Evolutionary conservation across 1,140 invertebrate species (phyloP).

Genomic region (Drosophila funebris): DNA sequence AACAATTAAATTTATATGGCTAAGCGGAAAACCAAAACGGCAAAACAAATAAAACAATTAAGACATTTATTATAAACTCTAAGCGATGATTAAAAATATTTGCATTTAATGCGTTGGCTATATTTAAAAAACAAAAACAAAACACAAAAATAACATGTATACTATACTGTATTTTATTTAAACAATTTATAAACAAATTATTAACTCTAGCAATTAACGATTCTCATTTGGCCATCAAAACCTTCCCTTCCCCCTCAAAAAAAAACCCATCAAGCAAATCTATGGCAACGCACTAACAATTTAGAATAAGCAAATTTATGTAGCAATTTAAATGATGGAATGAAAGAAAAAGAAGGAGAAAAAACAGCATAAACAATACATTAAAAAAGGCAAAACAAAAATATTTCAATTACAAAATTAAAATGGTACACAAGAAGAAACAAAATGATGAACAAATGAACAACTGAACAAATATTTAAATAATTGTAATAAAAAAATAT

Average conservation of each 20-base stretch:
- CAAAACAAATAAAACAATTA: conserved; percentile 26
- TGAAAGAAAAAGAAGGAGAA: conserved; percentile 25
- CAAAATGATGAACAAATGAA: conserved; percentile 39
- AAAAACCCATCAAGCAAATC: too few species aligned
- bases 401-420: conserved; percentile 74
- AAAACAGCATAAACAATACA: conserved; percentile 28
- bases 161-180: conserved; percentile 72
- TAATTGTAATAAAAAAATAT: conserved; percentile 78
- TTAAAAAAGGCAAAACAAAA: conserved; percentile 45
- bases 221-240: conserved; percentile 45
- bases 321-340: conserved; percentile 65
- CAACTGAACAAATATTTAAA: conserved; percentile 77
- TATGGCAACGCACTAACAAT: conserved; percentile 62
- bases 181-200: conserved; percentile 58
- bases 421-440: conserved; percentile 65
- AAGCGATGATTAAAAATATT: conserved; percentile 58
- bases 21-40: conserved; percentile 58
- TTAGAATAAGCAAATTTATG: conserved; percentile 74
- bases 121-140: conserved; percentile 38
- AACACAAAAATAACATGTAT: conserved; percentile 68
- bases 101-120: conserved; percentile 78
- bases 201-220: conserved; percentile 50
- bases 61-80: conserved; percentile 41
- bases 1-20: conserved; percentile 53
- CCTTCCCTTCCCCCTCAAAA: conserved; percentile 12